Conservation (phyloP, 1,140 invertebrate species). For the Berghia stephanieae region DNA sequence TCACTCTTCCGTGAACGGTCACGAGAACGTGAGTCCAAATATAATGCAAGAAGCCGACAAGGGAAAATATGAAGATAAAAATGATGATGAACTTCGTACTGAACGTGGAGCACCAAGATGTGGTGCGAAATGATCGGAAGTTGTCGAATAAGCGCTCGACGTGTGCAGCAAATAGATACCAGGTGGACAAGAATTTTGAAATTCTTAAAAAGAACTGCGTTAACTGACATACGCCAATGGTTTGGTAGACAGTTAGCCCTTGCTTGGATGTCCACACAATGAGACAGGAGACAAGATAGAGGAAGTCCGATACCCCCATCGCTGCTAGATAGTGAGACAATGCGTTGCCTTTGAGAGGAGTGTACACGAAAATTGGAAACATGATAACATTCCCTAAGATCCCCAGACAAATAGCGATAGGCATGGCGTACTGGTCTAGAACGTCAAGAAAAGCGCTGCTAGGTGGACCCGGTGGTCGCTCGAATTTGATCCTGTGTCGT, state of each 20-base stretch:
- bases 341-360: slow-evolving; percentile 29
- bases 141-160: slow-evolving; percentile 12
- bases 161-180: slow-evolving; percentile 29
- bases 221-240: slow-evolving; percentile 42
- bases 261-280: slow-evolving; percentile 34
- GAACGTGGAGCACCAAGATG: slow-evolving; percentile 26
- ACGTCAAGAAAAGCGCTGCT: not conserved
- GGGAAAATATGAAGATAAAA: slow-evolving; percentile 24
- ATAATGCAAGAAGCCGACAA: slow-evolving; percentile 26
- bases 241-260: slow-evolving; percentile 35
- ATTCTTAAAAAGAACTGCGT: slow-evolving; percentile 36
- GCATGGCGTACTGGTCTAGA: slow-evolving; percentile 33
- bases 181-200: slow-evolving; percentile 32
- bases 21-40: slow-evolving; percentile 19
- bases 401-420: slow-evolving; percentile 28
- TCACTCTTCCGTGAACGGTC: not conserved
- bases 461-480: slow-evolving; percentile 1
- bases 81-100: slow-evolving; percentile 30
- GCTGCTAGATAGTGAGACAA: slow-evolving; percentile 43
- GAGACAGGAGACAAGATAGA: slow-evolving; percentile 32
- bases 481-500: not conserved
- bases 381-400: slow-evolving; percentile 35
- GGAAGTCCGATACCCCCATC: slow-evolving; percentile 35
- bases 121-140: not conserved
- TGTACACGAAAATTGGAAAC: slow-evolving; percentile 31